A percentile compares a stretch with the other conserved stretches of the same genome.
phyloP scores from a whole-genome alignment of 1,140 invertebrate genomes.

The Danaus plexippus region DNA sequence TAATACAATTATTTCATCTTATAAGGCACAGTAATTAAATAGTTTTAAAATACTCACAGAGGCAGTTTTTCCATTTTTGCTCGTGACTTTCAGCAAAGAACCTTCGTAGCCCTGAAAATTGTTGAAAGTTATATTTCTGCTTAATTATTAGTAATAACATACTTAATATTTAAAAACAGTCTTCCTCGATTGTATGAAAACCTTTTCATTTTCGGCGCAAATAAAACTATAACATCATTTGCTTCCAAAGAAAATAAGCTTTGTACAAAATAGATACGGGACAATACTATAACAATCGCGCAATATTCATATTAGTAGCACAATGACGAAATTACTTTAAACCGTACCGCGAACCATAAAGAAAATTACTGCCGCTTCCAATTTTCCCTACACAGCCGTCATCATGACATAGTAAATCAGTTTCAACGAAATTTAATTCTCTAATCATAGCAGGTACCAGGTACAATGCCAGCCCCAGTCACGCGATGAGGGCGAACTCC shows the following conservation, averaged over 20 bases:
- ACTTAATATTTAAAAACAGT: no score
- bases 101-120: slow-evolving; percentile 95
- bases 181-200: no score
- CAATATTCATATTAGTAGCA: no score
- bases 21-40: slow-evolving; percentile 1
- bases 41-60: slow-evolving; percentile 83
- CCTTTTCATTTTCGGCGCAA: no score
- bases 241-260: no score
- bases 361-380: slow-evolving; percentile 6
- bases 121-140: no score
- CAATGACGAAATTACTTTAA: no score
- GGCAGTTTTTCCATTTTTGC: slow-evolving; percentile 99
- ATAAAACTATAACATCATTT: no score
- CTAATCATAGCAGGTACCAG: slow-evolving; percentile 46
- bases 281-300: no score
- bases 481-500: slow-evolving; percentile 53
- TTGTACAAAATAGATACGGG: no score
- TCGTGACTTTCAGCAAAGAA: slow-evolving; percentile 98
- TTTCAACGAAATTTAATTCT: slow-evolving; percentile 33
- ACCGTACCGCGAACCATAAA: no score
- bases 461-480: slow-evolving; percentile 28
- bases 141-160: no score
- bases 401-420: slow-evolving; percentile 41
- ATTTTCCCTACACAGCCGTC: slow-evolving; percentile 21
- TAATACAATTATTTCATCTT: slow-evolving; percentile 3